Percentiles rank a stretch among this genome's conserved stretches.
phyloP scores from a whole-genome alignment of 1,140 invertebrate species.

The Listronotus bonariensis region DNA sequence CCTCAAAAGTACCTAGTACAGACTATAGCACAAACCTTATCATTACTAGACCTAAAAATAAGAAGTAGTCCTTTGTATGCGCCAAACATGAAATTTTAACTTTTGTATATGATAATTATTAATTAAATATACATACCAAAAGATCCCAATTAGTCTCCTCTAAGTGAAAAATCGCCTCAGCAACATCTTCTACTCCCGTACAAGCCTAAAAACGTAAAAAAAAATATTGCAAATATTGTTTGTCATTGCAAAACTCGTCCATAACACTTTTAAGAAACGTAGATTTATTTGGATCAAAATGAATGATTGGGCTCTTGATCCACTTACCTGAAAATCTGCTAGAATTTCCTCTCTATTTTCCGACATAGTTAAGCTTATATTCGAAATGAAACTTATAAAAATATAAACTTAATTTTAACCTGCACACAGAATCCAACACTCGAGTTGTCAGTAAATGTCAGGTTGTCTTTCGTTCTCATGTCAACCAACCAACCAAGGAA shows the following conservation, averaged over 20 bases:
- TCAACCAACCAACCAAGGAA: too few relatives aligned
- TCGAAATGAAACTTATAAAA: conserved; percentile 38
- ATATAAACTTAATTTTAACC: conserved; percentile 37
- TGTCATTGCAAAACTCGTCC: conserved; percentile 47
- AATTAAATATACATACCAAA: conserved; percentile 65
- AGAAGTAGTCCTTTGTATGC: conserved; percentile 8
- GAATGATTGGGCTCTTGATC: conserved; percentile 22
- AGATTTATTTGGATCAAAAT: conserved; percentile 3
- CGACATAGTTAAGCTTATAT: conserved; percentile 61
- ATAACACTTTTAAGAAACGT: conserved; percentile 49
- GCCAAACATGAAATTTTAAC: neutral
- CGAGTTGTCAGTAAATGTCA: conserved; percentile 30
- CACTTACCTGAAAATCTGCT: conserved; percentile 84
- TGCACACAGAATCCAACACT: conserved; percentile 22
- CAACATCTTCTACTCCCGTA: conserved; percentile 91
- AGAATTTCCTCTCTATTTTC: conserved; percentile 84
- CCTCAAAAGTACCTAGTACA: too few relatives aligned
- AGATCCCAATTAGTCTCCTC: conserved; percentile 91
- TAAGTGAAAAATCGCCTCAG: conserved; percentile 83
- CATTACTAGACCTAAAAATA: neutral
- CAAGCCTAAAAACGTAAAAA: conserved; percentile 73
- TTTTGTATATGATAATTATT: conserved; percentile 6
- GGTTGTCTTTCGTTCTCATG: neutral
- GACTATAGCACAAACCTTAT: neutral
- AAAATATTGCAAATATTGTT: conserved; percentile 38